Percentiles rank a stretch among this genome's conserved stretches.
phyloP scores from a whole-genome alignment of 2,888 invertebrate genomes.

The Caenorhabditis sinica region DNA sequence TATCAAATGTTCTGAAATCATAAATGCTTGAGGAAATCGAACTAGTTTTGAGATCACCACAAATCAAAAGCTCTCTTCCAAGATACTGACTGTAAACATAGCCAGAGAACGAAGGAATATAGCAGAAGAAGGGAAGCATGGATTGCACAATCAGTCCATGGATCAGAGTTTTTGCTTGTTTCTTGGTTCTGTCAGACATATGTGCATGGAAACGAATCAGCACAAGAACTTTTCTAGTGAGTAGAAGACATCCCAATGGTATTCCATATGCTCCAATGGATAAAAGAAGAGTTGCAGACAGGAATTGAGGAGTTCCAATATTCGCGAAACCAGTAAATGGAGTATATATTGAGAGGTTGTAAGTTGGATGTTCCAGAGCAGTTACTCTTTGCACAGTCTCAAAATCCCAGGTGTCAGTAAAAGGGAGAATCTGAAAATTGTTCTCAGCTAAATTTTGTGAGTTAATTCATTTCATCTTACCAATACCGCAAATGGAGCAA shows the following conservation, averaged over 20 bases:
- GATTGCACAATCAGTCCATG: slow-evolving; percentile 56
- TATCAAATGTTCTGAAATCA: slow-evolving; percentile 46
- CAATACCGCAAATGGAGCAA: slow-evolving; percentile 39
- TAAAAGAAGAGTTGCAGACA: slow-evolving; percentile 43
- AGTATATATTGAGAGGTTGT: slow-evolving; percentile 47
- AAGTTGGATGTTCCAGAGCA: slow-evolving; percentile 45
- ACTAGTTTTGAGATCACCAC: background rate
- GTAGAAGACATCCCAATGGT: slow-evolving; percentile 35
- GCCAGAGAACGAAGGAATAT: slow-evolving; percentile 48
- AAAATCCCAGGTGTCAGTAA: slow-evolving; percentile 56
- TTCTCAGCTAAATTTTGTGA: background rate
- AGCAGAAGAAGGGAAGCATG: slow-evolving; percentile 45
- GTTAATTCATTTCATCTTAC: slow-evolving; percentile 7
- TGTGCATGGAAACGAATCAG: slow-evolving; percentile 49
- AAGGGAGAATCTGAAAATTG: slow-evolving; percentile 50
- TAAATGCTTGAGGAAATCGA: background rate
- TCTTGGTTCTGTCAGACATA: slow-evolving; percentile 62
- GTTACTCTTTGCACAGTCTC: slow-evolving; percentile 18
- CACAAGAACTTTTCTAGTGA: slow-evolving; percentile 49
- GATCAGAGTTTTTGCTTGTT: slow-evolving; percentile 57
- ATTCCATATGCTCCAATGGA: slow-evolving; percentile 57
- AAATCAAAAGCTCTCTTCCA: slow-evolving; percentile 39
- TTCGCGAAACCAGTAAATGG: slow-evolving; percentile 51
- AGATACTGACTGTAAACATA: slow-evolving; percentile 41
- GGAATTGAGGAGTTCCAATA: slow-evolving; percentile 39